Percentiles rank a stretch among this genome's conserved stretches.
Conservation (phyloP, 2,113 vertebrate genomes). For the Junco hyemalis region DNA sequence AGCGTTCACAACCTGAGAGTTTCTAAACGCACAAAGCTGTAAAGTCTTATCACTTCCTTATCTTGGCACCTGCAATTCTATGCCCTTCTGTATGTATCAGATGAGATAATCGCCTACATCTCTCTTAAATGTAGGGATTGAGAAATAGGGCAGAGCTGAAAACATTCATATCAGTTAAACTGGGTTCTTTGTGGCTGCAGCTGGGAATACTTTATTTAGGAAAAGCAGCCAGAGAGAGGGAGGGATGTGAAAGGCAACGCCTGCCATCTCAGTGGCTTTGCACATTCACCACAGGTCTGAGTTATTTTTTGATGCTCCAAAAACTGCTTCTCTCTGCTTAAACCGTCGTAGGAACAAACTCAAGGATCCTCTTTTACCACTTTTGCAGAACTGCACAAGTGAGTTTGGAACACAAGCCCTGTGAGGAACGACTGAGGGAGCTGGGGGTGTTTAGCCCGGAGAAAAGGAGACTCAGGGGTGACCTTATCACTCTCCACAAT, state of each 20-base stretch:
- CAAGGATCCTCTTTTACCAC: neutral
- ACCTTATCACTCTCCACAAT: too few species aligned
- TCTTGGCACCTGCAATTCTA: neutral
- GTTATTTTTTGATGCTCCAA: neutral
- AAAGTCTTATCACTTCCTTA: neutral
- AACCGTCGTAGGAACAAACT: neutral
- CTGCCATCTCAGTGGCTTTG: neutral
- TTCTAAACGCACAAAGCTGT: neutral
- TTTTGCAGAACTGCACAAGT: neutral
- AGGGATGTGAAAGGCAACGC: neutral
- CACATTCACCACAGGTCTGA: neutral
- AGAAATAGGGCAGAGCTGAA: neutral
- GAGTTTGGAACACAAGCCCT: neutral
- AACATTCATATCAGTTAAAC: neutral
- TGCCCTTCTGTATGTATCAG: neutral
- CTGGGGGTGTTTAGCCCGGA: neutral
- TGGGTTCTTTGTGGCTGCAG: neutral
- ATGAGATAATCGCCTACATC: neutral
- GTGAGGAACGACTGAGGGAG: fast-evolving
- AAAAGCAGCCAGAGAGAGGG: neutral
- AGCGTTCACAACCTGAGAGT: neutral
- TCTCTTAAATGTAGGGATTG: neutral
- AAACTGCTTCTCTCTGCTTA: neutral
- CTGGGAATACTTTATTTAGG: neutral
- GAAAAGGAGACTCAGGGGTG: neutral